Conservation (phyloP, 92 coral and sea anemone species). For the Virgularia gustaviana region DNA sequence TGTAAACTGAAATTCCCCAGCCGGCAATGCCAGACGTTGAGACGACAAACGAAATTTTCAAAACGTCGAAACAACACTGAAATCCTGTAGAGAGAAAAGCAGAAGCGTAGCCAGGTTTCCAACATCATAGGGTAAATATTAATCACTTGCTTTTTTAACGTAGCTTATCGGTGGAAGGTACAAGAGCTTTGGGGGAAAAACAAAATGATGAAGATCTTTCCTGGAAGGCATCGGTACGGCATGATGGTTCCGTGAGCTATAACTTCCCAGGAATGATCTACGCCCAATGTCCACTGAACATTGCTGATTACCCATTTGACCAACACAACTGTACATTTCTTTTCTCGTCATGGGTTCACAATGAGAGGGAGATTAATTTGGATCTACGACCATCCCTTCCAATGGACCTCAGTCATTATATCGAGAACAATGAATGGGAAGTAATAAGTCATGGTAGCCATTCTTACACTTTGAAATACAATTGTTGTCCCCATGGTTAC, state of each 20-base stretch:
- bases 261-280: slow-evolving; percentile 61
- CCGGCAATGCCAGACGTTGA: too few relatives aligned
- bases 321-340: slow-evolving; percentile 66
- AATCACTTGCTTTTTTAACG: background rate
- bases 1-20: too few relatives aligned
- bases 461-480: slow-evolving; percentile 5
- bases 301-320: slow-evolving; percentile 75
- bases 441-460: slow-evolving; percentile 46
- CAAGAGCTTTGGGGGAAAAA: slow-evolving; percentile 57
- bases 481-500: slow-evolving; percentile 31
- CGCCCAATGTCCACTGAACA: slow-evolving; percentile 64
- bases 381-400: slow-evolving; percentile 32
- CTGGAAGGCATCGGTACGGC: slow-evolving; percentile 37
- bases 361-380: slow-evolving; percentile 45
- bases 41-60: too few relatives aligned
- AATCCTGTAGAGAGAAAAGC: too few relatives aligned
- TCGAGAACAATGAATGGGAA: slow-evolving; percentile 70
- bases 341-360: slow-evolving; percentile 76
- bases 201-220: slow-evolving; percentile 58
- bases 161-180: too few relatives aligned
- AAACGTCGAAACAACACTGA: too few relatives aligned
- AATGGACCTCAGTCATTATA: slow-evolving; percentile 50
- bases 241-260: slow-evolving; percentile 53
- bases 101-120: too few relatives aligned
- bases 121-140: too few relatives aligned